These are phyloP conservation scores for Polyergus mexicanus DNA, from an alignment of 1,140 invertebrate genomes.

Conservation along the genomic window DNA sequence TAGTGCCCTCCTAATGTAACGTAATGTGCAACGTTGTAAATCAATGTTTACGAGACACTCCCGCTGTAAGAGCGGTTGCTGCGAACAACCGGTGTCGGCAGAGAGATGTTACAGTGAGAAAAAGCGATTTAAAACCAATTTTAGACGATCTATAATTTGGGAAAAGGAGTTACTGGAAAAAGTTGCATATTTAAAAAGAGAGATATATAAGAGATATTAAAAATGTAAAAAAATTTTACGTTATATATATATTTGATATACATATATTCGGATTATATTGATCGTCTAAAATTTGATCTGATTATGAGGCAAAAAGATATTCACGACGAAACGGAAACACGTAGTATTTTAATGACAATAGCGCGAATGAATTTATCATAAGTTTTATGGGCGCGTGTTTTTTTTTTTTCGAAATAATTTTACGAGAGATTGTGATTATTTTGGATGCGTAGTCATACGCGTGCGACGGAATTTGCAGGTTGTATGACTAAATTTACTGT, in stretches of 20 bases:
- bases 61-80: slow-evolving; percentile 8
- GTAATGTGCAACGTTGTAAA: slow-evolving; percentile 47
- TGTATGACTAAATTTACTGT: slow-evolving; percentile 19
- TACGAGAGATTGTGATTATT: slow-evolving; percentile 26
- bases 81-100: neutral
- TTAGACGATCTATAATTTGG: slow-evolving; percentile 20
- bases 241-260: slow-evolving; percentile 1
- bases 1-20: slow-evolving; percentile 52
- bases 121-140: slow-evolving; percentile 12
- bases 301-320: slow-evolving; percentile 10
- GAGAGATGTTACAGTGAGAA: neutral
- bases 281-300: slow-evolving; percentile 14
- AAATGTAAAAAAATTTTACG: slow-evolving; percentile 15
- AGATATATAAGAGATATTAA: slow-evolving; percentile 7
- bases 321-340: slow-evolving; percentile 9
- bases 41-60: slow-evolving; percentile 38
- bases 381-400: slow-evolving; percentile 15
- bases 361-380: slow-evolving; percentile 21
- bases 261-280: neutral
- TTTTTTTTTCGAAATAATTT: too few species aligned
- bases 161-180: neutral
- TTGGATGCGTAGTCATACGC: neutral
- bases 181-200: neutral
- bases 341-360: slow-evolving; percentile 61
- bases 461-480: slow-evolving; percentile 7